Percentiles rank a stretch among this genome's conserved stretches.
Evolutionary conservation across 2,888 invertebrate species (phyloP).

Genomic region (Odontocolon sp.): DNA sequence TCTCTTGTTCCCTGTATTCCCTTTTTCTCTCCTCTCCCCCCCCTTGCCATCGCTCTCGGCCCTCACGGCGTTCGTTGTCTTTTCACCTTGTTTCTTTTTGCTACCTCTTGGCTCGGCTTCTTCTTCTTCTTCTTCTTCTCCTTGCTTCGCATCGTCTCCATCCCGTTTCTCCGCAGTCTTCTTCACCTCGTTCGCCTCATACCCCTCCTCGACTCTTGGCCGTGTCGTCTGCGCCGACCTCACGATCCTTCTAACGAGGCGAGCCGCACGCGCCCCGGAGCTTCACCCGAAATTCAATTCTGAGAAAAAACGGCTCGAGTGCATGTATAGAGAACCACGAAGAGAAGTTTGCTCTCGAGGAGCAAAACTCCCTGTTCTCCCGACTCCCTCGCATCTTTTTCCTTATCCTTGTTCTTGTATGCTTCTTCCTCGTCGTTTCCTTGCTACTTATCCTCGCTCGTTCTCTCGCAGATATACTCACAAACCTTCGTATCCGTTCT

Average conservation of each 20-base stretch:
- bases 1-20: slow-evolving; percentile 51
- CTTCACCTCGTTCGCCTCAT: slow-evolving; percentile 24
- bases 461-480: background rate
- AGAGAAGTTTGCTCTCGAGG: slow-evolving; percentile 13
- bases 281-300: slow-evolving; percentile 61
- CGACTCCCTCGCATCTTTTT: slow-evolving; percentile 17
- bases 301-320: slow-evolving; percentile 45
- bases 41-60: too few relatives aligned
- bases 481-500: background rate
- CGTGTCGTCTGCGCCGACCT: slow-evolving; percentile 46
- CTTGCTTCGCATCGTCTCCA: background rate
- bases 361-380: background rate
- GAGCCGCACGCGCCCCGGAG: slow-evolving; percentile 63
- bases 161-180: slow-evolving; percentile 21
- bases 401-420: slow-evolving; percentile 13
- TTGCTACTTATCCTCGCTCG: background rate
- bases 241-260: slow-evolving; percentile 60
- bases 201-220: slow-evolving; percentile 10
- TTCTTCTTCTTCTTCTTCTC: slow-evolving; percentile 25
- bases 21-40: slow-evolving; percentile 44
- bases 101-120: slow-evolving; percentile 35
- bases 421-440: background rate
- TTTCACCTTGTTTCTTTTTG: slow-evolving; percentile 38
- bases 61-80: slow-evolving; percentile 42
- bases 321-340: slow-evolving; percentile 12